A percentile compares a stretch with the other conserved stretches of the same genome.
phyloP scores from a whole-genome alignment of 2,113 vertebrate genomes.

The Epinephelus moara region DNA sequence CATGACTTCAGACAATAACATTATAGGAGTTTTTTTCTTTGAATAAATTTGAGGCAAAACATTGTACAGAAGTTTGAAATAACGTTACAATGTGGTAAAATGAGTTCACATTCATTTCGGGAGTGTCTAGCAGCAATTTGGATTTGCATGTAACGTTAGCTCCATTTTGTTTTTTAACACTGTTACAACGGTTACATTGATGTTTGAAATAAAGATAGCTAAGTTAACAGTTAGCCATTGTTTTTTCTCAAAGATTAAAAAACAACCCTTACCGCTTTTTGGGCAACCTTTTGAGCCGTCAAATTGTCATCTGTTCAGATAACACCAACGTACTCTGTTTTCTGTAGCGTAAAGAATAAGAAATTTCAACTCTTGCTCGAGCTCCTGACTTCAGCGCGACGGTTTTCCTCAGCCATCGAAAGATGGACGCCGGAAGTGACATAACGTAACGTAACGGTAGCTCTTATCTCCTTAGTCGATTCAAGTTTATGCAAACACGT shows the following conservation, averaged over 20 bases:
- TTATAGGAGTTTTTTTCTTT: too few relatives aligned
- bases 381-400: background rate
- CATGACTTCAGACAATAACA: background rate
- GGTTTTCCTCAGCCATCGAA: background rate
- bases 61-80: background rate
- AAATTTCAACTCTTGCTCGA: too few relatives aligned
- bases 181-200: background rate
- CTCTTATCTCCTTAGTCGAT: background rate
- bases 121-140: too few relatives aligned
- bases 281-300: too few relatives aligned
- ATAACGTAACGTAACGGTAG: background rate
- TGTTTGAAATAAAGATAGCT: too few relatives aligned
- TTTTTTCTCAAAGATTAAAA: background rate
- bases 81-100: background rate
- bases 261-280: background rate
- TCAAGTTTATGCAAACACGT: too few relatives aligned
- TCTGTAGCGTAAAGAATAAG: background rate
- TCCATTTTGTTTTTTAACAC: background rate
- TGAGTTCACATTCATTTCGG: background rate
- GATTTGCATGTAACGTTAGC: background rate
- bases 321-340: background rate
- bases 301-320: background rate
- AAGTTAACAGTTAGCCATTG: background rate
- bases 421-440: conserved; percentile 17
- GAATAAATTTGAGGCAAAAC: background rate